phyloP scores from a whole-genome alignment of 2,888 invertebrate genomes.

The Drosophila mulleri region DNA sequence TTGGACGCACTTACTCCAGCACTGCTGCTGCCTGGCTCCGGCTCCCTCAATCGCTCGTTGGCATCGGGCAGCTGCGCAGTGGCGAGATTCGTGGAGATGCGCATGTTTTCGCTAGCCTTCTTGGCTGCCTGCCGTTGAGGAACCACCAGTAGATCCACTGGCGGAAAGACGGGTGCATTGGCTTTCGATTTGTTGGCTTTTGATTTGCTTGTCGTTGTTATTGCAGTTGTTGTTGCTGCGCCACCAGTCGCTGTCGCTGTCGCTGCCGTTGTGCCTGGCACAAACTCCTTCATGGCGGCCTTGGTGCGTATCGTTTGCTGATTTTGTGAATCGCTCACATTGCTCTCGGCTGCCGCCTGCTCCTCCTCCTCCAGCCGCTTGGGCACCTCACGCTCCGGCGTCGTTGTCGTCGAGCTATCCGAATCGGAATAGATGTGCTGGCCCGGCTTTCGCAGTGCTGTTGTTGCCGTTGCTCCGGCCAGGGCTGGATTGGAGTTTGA shows the following conservation, averaged over 20 bases:
- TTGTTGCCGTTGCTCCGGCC: conserved; percentile 7
- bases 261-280: conserved; percentile 84
- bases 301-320: conserved; percentile 90
- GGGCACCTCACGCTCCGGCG: conserved; percentile 35
- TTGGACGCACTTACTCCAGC: conserved; percentile 14
- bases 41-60: conserved; percentile 57
- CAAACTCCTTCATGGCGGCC: conserved; percentile 94
- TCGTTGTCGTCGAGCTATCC: conserved; percentile 82
- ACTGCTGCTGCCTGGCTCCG: conserved; percentile 77
- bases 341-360: conserved; percentile 87
- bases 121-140: conserved; percentile 96
- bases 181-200: conserved; percentile 34
- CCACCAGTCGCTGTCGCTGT: conserved; percentile 53
- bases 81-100: conserved; percentile 87
- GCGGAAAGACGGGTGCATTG: conserved; percentile 85
- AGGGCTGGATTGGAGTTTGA: conserved; percentile 9
- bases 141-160: conserved; percentile 90
- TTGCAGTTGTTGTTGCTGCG: conserved; percentile 28
- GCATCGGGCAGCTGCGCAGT: conserved; percentile 55
- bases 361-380: conserved; percentile 75
- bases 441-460: conserved; percentile 85
- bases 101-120: conserved; percentile 95
- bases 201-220: conserved; percentile 57
- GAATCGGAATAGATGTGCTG: conserved; percentile 94
- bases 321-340: conserved; percentile 89